These are phyloP conservation scores for Scyliorhinus canicula DNA, from an alignment of 2,797 vertebrate genomes.

Conservation along the genomic window DNA sequence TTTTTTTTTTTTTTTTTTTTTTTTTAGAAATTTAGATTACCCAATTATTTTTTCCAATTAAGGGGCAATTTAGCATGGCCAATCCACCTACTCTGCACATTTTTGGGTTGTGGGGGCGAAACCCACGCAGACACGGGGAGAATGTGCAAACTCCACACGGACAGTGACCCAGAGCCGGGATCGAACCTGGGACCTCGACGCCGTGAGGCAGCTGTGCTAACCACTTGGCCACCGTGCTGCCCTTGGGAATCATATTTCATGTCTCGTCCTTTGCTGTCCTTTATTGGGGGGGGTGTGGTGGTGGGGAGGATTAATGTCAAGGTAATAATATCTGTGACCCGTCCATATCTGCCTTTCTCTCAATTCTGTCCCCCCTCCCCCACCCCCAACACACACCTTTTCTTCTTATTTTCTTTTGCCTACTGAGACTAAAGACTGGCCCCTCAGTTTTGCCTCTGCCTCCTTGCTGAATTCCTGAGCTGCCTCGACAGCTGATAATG, in stretches of 20 bases:
- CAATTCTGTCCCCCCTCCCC: background rate
- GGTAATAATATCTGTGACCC: background rate
- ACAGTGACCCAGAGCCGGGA: no score
- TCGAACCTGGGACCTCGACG: no score
- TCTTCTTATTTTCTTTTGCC: background rate
- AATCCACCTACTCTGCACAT: no score
- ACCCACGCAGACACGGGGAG: no score
- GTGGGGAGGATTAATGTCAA: background rate
- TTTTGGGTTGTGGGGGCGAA: no score
- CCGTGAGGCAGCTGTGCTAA: no score
- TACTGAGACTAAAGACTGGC: constrained; percentile 12
- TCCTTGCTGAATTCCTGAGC: background rate
- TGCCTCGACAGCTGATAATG: background rate
- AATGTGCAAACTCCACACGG: no score
- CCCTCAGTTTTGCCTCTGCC: background rate
- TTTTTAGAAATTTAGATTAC: no score
- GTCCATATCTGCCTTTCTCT: background rate
- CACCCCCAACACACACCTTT: background rate
- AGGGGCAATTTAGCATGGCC: no score
- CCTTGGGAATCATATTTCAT: background rate
- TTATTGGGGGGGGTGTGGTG: background rate
- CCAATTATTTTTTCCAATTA: no score
- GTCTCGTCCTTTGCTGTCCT: background rate
- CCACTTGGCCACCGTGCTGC: no score
- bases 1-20: no score